A percentile compares a stretch with the other conserved stretches of the same genome.
Evolutionary conservation across 2,888 invertebrate genomes (phyloP).

Genomic region (Muschampia plurimacula): DNA sequence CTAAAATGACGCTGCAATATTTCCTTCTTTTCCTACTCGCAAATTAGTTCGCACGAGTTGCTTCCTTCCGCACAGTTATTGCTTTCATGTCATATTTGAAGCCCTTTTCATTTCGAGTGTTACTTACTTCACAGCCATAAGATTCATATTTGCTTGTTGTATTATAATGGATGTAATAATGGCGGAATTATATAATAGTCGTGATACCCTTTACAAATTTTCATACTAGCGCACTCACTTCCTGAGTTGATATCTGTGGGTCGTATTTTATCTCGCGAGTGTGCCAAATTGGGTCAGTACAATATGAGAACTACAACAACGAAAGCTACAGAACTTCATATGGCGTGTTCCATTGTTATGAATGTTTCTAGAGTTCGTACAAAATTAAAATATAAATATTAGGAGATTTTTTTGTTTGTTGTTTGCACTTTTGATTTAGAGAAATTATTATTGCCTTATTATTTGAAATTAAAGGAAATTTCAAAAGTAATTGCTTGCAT

Average conservation of each 20-base stretch:
- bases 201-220: slow-evolving; percentile 32
- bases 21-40: slow-evolving; percentile 4
- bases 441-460: neutral
- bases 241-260: slow-evolving; percentile 67
- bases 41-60: slow-evolving; percentile 48
- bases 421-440: neutral
- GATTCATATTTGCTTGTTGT: neutral
- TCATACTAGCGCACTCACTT: slow-evolving; percentile 58
- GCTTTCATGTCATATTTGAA: neutral
- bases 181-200: slow-evolving; percentile 8
- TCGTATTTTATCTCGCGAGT: slow-evolving; percentile 61
- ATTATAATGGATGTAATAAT: neutral
- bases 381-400: slow-evolving; percentile 34
- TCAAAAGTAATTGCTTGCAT: too few species aligned
- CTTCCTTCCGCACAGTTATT: slow-evolving; percentile 34
- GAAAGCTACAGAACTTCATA: slow-evolving; percentile 50
- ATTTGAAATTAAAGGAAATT: too few species aligned
- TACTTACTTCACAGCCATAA: neutral
- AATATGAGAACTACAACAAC: slow-evolving; percentile 50
- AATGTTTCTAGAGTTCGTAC: slow-evolving; percentile 17
- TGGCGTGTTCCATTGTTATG: slow-evolving; percentile 35
- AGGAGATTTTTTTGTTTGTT: neutral
- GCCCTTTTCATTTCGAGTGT: slow-evolving; percentile 16
- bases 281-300: slow-evolving; percentile 71
- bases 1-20: slow-evolving; percentile 20